Percentiles rank a stretch among this genome's conserved stretches.
Conservation (phyloP, 2,113 vertebrate genomes). For the Pipa parva region DNA sequence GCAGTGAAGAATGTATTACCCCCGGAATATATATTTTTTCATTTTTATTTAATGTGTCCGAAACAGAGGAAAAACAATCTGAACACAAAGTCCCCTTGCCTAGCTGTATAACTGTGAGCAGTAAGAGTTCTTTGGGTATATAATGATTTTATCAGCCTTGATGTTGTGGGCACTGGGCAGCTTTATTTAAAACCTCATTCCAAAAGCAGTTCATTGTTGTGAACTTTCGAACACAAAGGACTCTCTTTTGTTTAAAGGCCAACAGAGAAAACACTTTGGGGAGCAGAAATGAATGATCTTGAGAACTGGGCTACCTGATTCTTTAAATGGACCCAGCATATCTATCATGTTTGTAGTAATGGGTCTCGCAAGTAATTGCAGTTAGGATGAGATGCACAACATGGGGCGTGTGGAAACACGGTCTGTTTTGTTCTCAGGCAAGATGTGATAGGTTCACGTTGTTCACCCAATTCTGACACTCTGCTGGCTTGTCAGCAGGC, state of each 20-base stretch:
- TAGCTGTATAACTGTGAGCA: too few species aligned
- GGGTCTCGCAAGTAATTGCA: constrained; percentile 61
- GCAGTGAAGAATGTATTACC: too few species aligned
- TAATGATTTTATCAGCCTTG: too few species aligned
- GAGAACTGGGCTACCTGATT: constrained; percentile 57
- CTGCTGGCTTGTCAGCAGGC: constrained; percentile 60
- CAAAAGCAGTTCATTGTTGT: constrained; percentile 13
- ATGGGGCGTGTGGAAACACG: constrained; percentile 51
- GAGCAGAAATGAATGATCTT: constrained; percentile 53
- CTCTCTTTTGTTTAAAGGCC: constrained; percentile 45
- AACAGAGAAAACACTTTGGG: constrained; percentile 42
- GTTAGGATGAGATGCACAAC: constrained; percentile 50
- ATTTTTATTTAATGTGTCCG: too few species aligned
- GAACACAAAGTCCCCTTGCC: too few species aligned
- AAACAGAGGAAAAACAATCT: too few species aligned
- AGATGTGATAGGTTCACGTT: constrained; percentile 51
- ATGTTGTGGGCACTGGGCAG: constrained; percentile 9
- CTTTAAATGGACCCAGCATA: constrained; percentile 52
- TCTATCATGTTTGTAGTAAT: constrained; percentile 60
- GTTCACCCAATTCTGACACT: constrained; percentile 49
- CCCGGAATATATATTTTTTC: too few species aligned
- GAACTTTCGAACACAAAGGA: constrained; percentile 29
- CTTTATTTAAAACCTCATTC: constrained; percentile 11
- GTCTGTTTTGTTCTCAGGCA: constrained; percentile 54
- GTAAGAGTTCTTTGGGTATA: too few species aligned